Evolutionary conservation across 2,888 invertebrate genomes (phyloP), one percentile per base, ranked within the genome.

Genomic region (Hoplodrina ambigua): DNA sequence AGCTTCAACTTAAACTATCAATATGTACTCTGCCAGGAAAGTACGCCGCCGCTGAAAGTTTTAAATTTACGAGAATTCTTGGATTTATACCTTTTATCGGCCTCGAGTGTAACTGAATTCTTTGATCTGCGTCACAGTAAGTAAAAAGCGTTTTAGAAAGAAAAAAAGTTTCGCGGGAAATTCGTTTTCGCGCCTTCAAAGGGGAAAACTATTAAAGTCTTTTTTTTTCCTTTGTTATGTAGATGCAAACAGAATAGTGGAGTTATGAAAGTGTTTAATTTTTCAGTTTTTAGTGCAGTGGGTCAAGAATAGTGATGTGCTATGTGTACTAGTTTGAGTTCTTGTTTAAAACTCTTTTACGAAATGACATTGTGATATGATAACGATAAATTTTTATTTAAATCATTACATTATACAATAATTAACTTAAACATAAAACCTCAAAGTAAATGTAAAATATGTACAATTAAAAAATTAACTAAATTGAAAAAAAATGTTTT

Each of bases 51-150:
- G 72, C 44, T 60, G 41, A 8, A 72, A 82, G 73, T 84, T 78
- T 80, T 65, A 81, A 78, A 84, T 82, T 84, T 82, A 83, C 78
- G 78, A 76, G 77, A 69, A 75, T 72, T 79, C 79, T 78, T 69
- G 66, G 75, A 80, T 83, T 75, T 83, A 80, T 79, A 79, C 75
- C 82, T 82, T 64, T 85, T 83, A 80, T 80, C 78, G 88, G 78
- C 87, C 85, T 49, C 63, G 68, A 87, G 83, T 91, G 88, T 89
- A 91, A 69, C 74, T 65, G 75, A 75, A 83, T 84, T 86, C 90
- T 91, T 91, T 91, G 91, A 91, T 88, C 76, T 85, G 77, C 86
- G 84, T 87, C 87, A 86, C 87, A 85, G 87, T 86, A 83, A 85
- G 88, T 83, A 87, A 88, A 89, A 88, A 90, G 85, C 84, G 77